Base-by-base conservation (phyloP, 2,113 vertebrate species). In the Dissostichus mawsoni region DNA sequence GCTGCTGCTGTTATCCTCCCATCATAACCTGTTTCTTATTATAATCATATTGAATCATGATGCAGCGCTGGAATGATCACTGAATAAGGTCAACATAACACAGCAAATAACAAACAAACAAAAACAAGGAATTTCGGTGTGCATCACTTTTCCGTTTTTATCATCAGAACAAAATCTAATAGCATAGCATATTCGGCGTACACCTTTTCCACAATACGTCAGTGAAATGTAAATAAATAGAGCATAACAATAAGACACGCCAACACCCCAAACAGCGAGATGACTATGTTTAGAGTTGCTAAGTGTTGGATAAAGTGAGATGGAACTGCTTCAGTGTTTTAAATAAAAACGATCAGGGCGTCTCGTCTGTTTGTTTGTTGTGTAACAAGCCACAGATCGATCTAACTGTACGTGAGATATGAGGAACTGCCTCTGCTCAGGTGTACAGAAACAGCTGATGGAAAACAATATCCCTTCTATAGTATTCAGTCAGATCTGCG, bases 181-280 rank as follows among this genome's bases (percentile, higher is more conserved):
- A 90, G 81, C 77, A 64, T 83, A 91, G 83, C 84, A 87, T 88
- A 76, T 79, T 91, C 80, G 83, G 83, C 82, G 20, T 74, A 2
- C 80, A 88, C 20, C 59, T 45, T 77, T 80, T 76, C 51, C 74
- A 86, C 72, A 66, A 61, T 44, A 86, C 52, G 9, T 78, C 76
- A 83, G 83, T 80, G n/a, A 66, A 86, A 82, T 64, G 87, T 6
- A 88, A 92, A 93, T 92, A 92, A 93, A 92, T 93, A 94, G 81
- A 82, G 67, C 53, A 73, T 70, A 61, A 83, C 56, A 76, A 74
- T 83, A 92, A 92, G 81, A 91, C 87, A 89, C 79, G 7, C 66
- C 72, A 83, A 57, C 71, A 65, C 72, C 63, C 75, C 78, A 70
- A 80, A 84, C 64, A 71, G 36, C 70, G 14, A 9, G 5, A 25